phyloP scores from a whole-genome alignment of 1,140 invertebrate species.

The Euura lappo region DNA sequence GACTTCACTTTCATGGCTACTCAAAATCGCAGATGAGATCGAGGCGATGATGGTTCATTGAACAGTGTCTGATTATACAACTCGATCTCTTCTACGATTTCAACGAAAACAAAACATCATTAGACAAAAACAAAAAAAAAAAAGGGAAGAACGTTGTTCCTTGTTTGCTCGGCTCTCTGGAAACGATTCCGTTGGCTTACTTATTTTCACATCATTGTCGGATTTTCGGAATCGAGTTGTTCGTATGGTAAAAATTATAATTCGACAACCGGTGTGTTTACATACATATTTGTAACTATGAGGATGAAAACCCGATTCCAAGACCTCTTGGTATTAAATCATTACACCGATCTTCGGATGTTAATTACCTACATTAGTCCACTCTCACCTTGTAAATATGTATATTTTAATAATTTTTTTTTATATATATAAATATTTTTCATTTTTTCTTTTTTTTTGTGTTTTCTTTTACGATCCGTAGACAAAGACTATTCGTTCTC shows the following conservation, averaged over 20 bases:
- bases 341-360: slow-evolving; percentile 30
- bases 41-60: too few species aligned
- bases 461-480: background rate
- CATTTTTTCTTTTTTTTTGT: background rate
- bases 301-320: slow-evolving; percentile 3
- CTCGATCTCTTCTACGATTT: too few species aligned
- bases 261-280: background rate
- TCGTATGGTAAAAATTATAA: too few species aligned
- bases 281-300: slow-evolving; percentile 9
- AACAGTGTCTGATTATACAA: too few species aligned
- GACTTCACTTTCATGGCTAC: background rate
- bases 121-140: too few species aligned
- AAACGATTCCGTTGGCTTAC: too few species aligned
- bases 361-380: slow-evolving; percentile 47
- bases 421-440: background rate
- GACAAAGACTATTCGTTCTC: slow-evolving; percentile 13
- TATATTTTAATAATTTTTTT: background rate
- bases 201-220: too few species aligned
- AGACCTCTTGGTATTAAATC: background rate
- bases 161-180: too few species aligned
- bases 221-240: too few species aligned
- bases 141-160: too few species aligned
- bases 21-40: too few species aligned
- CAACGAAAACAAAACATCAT: too few species aligned
- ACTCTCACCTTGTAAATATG: background rate